A percentile compares a stretch with the other conserved stretches of the same genome.
These are phyloP conservation scores for Rhynchonycteris naso DNA, from an alignment of 2,797 vertebrate species.

Conservation along the genomic window DNA sequence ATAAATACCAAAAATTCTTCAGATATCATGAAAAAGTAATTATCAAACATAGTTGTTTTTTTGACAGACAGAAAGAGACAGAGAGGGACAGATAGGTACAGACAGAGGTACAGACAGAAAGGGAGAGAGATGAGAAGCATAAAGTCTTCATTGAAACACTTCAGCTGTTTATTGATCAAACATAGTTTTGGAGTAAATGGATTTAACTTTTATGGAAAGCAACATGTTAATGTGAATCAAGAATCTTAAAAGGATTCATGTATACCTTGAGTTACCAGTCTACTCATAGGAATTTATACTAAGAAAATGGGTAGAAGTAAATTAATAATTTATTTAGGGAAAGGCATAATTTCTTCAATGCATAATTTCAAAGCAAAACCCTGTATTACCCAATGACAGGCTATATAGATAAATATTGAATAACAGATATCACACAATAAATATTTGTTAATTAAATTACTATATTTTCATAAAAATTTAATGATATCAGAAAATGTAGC, in stretches of 20 bases:
- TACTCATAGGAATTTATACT: background rate
- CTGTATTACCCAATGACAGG: background rate
- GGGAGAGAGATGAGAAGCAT: too few species aligned
- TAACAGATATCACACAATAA: conserved; percentile 9
- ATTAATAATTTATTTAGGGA: background rate
- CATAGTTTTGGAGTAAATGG: background rate
- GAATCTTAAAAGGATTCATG: conserved; percentile 22
- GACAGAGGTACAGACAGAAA: too few species aligned
- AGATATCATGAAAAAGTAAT: conserved; percentile 26
- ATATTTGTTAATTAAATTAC: conserved; percentile 24
- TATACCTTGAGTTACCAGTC: background rate
- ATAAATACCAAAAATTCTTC: background rate
- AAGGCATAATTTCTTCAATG: background rate
- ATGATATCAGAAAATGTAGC: conserved; percentile 26
- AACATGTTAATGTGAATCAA: conserved; percentile 1
- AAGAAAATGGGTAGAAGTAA: conserved; percentile 7
- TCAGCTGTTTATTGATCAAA: background rate
- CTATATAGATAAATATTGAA: conserved; percentile 1
- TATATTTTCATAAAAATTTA: conserved; percentile 1
- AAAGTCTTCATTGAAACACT: too few species aligned
- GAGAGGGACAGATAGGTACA: too few species aligned
- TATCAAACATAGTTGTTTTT: background rate
- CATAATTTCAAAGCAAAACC: conserved; percentile 10
- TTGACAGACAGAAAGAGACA: too few species aligned
- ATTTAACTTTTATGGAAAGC: conserved; percentile 40